Evolutionary conservation across 2,888 invertebrate genomes (phyloP).

Genomic region (Amiota communis): DNA sequence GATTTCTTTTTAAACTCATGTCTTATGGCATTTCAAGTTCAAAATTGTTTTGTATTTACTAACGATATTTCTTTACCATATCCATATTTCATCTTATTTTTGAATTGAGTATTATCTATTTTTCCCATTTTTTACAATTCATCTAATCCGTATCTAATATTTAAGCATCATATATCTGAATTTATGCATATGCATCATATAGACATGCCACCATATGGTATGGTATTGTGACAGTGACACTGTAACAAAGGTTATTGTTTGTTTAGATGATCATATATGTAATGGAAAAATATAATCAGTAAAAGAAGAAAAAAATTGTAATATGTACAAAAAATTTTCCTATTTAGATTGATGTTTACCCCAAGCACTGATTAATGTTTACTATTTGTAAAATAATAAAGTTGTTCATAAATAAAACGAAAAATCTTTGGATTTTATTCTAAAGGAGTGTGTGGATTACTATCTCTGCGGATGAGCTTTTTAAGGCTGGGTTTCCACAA

Average conservation of each 20-base stretch:
- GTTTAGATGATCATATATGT: constrained; percentile 1
- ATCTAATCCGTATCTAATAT: neutral
- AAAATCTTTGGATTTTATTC: no score
- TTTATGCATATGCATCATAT: neutral
- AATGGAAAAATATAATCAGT: neutral
- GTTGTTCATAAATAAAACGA: no score
- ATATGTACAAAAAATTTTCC: neutral
- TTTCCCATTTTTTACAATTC: neutral
- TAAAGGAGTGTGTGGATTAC: no score
- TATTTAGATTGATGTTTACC: constrained; percentile 22
- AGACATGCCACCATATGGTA: no score
- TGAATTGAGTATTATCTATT: constrained; percentile 20
- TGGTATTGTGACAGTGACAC: neutral
- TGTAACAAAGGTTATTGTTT: constrained; percentile 15
- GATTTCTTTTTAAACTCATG: neutral
- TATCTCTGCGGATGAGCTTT: no score
- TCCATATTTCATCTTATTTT: no score
- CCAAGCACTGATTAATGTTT: constrained; percentile 18
- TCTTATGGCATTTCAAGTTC: no score
- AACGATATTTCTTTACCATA: no score
- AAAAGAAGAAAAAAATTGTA: neutral
- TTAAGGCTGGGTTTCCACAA: no score
- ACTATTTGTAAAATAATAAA: no score
- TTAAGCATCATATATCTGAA: neutral
- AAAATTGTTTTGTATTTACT: no score